These are phyloP conservation scores for Chaetophractus vellerosus DNA, from an alignment of 2,797 vertebrate genomes.

Conservation along the genomic window DNA sequence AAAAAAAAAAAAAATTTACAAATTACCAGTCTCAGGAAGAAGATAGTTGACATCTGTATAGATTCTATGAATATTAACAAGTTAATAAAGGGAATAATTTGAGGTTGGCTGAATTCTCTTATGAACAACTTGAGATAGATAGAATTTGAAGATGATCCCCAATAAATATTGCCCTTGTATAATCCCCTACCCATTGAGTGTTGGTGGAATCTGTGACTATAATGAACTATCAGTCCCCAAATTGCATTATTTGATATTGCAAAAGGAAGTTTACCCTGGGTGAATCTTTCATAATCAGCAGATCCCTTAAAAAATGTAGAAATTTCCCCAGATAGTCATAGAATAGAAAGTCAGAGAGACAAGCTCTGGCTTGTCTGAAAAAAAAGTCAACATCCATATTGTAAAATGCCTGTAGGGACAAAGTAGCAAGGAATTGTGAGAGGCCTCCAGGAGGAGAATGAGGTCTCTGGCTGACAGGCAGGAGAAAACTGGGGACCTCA, in stretches of 20 bases:
- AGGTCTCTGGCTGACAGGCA: background rate
- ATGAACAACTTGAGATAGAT: background rate
- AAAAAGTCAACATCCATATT: background rate
- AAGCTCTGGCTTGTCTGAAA: background rate
- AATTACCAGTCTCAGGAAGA: background rate
- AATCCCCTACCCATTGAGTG: background rate
- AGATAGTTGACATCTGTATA: background rate
- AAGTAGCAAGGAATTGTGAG: background rate
- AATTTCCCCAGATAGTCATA: background rate
- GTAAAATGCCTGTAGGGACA: background rate
- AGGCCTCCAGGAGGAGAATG: background rate
- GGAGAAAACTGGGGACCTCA: background rate
- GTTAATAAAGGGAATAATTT: background rate
- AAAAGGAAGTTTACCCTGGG: background rate
- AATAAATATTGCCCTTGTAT: background rate
- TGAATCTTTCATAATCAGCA: background rate
- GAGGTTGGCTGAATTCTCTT: background rate
- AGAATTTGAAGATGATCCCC: background rate
- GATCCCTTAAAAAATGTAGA: background rate
- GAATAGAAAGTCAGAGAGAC: background rate
- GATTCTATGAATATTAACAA: background rate
- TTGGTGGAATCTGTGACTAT: background rate
- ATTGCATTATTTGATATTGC: background rate
- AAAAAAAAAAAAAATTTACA: background rate
- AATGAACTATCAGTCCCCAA: background rate